Percentiles rank a stretch among this genome's conserved stretches.
These are phyloP conservation scores for Nemurella pictetii DNA, from an alignment of 2,888 invertebrate species.

Conservation along the genomic window DNA sequence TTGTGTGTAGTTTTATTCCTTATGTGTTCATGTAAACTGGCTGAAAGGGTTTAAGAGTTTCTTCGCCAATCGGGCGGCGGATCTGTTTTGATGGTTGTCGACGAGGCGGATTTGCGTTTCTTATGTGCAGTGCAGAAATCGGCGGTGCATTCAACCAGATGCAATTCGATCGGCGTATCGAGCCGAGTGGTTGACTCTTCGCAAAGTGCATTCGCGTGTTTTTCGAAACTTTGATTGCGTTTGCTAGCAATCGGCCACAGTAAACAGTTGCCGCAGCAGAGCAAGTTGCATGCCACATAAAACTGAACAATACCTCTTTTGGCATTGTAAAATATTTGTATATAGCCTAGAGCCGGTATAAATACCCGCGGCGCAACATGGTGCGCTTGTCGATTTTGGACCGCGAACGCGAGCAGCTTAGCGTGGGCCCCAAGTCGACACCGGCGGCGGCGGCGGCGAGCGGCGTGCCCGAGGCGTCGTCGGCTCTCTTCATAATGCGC, in stretches of 20 bases:
- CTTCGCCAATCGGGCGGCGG: not conserved
- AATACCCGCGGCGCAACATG: not conserved
- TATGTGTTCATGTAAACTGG: not conserved
- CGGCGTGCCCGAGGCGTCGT: conserved; percentile 15
- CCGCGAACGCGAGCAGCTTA: conserved; percentile 10
- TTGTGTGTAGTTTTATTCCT: too few relatives aligned
- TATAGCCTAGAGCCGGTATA: too few relatives aligned
- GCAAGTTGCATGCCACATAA: too few relatives aligned
- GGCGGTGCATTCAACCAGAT: not conserved
- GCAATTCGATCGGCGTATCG: not conserved
- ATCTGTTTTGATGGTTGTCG: not conserved
- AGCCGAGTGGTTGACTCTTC: not conserved
- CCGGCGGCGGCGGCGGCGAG: not conserved
- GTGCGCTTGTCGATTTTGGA: conserved; percentile 25
- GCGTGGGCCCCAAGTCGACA: not conserved
- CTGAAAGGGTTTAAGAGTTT: not conserved
- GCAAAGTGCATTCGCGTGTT: not conserved
- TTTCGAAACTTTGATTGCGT: not conserved
- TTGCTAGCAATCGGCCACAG: not conserved
- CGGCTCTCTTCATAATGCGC: conserved; percentile 34
- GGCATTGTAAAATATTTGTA: too few relatives aligned
- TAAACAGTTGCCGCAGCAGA: too few relatives aligned
- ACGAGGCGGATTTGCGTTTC: not conserved
- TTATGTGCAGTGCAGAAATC: too few relatives aligned
- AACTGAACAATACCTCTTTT: too few relatives aligned